Conservation (phyloP, 2,888 invertebrate species). For the Diabrotica balteata region DNA sequence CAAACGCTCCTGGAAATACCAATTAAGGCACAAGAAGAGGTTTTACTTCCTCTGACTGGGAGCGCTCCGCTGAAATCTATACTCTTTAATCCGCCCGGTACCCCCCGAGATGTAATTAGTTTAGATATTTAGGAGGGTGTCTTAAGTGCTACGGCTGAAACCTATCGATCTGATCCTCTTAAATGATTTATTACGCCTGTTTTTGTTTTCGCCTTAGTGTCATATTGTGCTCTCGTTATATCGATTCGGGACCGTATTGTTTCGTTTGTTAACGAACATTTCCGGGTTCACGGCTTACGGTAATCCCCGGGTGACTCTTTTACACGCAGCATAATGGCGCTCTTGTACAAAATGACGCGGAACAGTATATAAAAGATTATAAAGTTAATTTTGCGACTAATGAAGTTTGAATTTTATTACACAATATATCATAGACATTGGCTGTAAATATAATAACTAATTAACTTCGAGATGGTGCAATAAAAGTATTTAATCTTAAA, state of each 20-base stretch:
- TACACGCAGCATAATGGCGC: too few relatives aligned
- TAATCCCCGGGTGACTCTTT: too few relatives aligned
- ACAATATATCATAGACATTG: too few relatives aligned
- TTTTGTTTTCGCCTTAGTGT: conserved; percentile 32
- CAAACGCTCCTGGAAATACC: conserved; percentile 31
- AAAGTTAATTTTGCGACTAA: too few relatives aligned
- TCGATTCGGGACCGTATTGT: conserved; percentile 2
- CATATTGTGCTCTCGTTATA: conserved; percentile 28
- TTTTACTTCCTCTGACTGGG: conserved; percentile 28
- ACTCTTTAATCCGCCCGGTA: conserved; percentile 35
- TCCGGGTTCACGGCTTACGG: too few relatives aligned
- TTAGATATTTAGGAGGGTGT: conserved; percentile 37
- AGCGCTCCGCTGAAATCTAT: conserved; percentile 31
- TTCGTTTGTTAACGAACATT: too few relatives aligned
- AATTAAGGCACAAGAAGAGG: conserved; percentile 33
- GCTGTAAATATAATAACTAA: too few relatives aligned
- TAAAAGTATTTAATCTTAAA: too few relatives aligned
- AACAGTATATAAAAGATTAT: too few relatives aligned
- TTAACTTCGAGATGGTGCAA: too few relatives aligned
- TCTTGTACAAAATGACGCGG: neutral
- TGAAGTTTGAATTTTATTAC: too few relatives aligned
- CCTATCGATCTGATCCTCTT: conserved; percentile 34
- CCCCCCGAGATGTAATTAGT: conserved; percentile 37
- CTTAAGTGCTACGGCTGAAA: conserved; percentile 30
- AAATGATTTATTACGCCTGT: conserved; percentile 39